phyloP scores from a whole-genome alignment of 2,888 invertebrate genomes.

The Lasioglossum oenotherae region DNA sequence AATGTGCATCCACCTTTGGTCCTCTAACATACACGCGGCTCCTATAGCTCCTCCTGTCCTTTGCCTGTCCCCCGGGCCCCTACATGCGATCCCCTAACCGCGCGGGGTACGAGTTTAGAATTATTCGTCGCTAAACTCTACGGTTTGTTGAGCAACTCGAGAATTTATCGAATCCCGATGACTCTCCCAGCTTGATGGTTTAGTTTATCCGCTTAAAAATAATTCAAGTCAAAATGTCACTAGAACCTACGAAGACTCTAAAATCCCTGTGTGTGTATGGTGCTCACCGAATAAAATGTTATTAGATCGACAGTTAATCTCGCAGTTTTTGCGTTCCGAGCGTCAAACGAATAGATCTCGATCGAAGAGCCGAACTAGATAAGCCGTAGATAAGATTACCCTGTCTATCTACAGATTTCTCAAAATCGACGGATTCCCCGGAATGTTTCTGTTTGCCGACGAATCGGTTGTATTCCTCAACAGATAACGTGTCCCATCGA shows the following conservation, averaged over 20 bases:
- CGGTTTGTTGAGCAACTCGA: background rate
- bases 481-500: conserved; percentile 12
- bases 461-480: background rate
- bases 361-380: conserved; percentile 2
- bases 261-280: background rate
- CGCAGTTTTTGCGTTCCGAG: background rate
- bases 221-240: background rate
- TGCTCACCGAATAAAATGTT: background rate
- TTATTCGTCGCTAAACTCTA: background rate
- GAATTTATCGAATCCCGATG: background rate
- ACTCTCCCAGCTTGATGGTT: background rate
- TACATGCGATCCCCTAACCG: background rate
- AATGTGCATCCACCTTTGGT: conserved; percentile 72
- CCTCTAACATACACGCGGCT: conserved; percentile 54
- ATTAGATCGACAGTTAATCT: background rate
- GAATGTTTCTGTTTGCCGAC: conserved; percentile 15
- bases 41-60: conserved; percentile 1
- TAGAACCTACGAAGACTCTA: background rate
- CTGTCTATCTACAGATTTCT: background rate
- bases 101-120: conserved; percentile 20
- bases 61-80: background rate
- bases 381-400: conserved; percentile 33
- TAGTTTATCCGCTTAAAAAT: too few species aligned
- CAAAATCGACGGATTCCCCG: conserved; percentile 9
- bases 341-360: background rate